Evolutionary conservation across 2,888 invertebrate genomes (phyloP).

Genomic region (Sarcophaga carnaria): DNA sequence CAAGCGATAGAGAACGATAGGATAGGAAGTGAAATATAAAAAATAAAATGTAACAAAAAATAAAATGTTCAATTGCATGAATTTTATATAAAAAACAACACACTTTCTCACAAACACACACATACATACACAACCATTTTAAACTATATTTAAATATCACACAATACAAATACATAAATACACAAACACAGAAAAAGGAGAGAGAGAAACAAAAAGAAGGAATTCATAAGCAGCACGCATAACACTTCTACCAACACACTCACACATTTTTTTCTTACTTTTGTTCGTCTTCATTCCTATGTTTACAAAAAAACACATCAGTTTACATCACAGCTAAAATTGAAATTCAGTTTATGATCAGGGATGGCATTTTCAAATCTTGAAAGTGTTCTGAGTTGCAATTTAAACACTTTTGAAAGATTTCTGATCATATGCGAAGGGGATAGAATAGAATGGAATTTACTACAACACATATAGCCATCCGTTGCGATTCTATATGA

Average conservation of each 20-base stretch:
- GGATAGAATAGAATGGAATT: no score
- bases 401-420: no score
- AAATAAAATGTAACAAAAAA: background rate
- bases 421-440: no score
- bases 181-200: no score
- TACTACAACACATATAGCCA: no score
- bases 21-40: background rate
- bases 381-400: no score
- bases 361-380: no score
- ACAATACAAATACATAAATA: background rate
- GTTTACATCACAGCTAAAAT: slow-evolving; percentile 25
- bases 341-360: slow-evolving; percentile 49
- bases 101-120: background rate
- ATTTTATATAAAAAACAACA: slow-evolving; percentile 10
- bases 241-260: background rate
- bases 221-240: background rate
- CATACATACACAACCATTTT: background rate
- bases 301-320: background rate
- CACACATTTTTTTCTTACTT: background rate
- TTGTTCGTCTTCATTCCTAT: background rate
- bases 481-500: no score
- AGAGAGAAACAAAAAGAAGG: background rate
- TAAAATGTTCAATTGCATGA: slow-evolving; percentile 21
- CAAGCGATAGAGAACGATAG: no score
- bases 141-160: background rate